These are phyloP conservation scores for Orthonyx spaldingii DNA, from an alignment of 2,113 vertebrate genomes.

Conservation along the genomic window DNA sequence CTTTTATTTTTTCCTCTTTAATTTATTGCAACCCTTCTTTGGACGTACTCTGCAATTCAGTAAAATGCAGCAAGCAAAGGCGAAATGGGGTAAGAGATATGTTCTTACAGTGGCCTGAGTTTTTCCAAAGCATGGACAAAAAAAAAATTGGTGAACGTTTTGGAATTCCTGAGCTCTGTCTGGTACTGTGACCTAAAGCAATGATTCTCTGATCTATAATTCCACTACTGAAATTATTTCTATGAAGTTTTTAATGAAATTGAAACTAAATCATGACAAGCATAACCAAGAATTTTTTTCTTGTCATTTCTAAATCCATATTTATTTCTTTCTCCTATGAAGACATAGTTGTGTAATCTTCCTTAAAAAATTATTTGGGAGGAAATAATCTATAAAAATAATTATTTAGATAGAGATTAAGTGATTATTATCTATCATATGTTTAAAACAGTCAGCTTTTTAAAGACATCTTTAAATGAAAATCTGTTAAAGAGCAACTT, in stretches of 20 bases:
- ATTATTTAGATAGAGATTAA: background rate
- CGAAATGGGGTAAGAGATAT: background rate
- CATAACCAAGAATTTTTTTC: background rate
- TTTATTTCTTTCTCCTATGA: background rate
- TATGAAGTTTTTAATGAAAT: background rate
- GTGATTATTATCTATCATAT: background rate
- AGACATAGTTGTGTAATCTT: background rate
- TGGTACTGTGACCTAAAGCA: background rate
- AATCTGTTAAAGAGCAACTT: background rate
- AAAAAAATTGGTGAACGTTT: background rate
- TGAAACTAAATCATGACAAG: background rate
- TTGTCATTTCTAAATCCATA: background rate
- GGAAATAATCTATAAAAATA: background rate
- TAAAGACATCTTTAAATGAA: background rate
- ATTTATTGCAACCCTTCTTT: background rate
- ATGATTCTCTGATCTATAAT: background rate
- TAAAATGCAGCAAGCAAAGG: background rate
- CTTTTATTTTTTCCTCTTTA: rapidly evolving
- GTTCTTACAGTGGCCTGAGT: background rate
- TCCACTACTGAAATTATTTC: background rate
- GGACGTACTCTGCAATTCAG: background rate
- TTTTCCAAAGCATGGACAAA: background rate
- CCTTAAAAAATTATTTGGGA: background rate
- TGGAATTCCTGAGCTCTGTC: background rate
- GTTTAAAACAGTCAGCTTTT: background rate